These are phyloP conservation scores for Diplogasteroides magnus DNA, from an alignment of 1,140 invertebrate genomes.

Conservation along the genomic window DNA sequence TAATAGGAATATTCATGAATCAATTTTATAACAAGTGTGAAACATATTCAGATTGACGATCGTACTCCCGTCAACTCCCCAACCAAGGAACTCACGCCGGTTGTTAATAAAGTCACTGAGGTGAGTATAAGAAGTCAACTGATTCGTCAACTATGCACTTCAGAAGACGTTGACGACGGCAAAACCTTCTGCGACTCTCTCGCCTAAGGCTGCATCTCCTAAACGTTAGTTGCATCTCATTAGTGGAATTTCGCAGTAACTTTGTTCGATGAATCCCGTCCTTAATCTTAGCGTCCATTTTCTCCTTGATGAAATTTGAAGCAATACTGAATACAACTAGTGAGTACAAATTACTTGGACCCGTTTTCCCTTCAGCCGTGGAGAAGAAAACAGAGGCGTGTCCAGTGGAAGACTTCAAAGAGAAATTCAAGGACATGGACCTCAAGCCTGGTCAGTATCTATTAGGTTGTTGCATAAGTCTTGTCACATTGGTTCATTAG, in stretches of 20 bases:
- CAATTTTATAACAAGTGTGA: too few species aligned
- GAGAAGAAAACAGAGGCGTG: background rate
- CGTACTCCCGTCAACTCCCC: background rate
- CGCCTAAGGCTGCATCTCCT: too few species aligned
- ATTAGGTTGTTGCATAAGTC: too few species aligned
- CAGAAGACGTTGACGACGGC: background rate
- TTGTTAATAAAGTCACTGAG: too few species aligned
- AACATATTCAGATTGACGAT: background rate
- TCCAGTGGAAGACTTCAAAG: background rate
- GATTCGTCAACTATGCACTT: too few species aligned
- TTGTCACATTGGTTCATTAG: too few species aligned
- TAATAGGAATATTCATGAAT: too few species aligned
- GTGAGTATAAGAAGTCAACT: too few species aligned
- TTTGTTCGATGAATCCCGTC: background rate
- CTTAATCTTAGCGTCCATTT: background rate
- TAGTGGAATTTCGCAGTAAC: conserved; percentile 1
- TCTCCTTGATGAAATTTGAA: background rate
- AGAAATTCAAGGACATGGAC: conserved; percentile 8
- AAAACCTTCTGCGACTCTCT: too few species aligned
- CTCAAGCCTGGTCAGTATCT: conserved; percentile 8
- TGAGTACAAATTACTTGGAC: background rate
- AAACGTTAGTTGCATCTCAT: too few species aligned
- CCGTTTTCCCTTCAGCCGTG: background rate
- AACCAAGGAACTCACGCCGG: background rate
- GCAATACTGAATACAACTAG: background rate